Percentiles rank a stretch among this genome's conserved stretches.
Conservation (phyloP, 2,797 vertebrate species). For the Silurus aristotelis region DNA sequence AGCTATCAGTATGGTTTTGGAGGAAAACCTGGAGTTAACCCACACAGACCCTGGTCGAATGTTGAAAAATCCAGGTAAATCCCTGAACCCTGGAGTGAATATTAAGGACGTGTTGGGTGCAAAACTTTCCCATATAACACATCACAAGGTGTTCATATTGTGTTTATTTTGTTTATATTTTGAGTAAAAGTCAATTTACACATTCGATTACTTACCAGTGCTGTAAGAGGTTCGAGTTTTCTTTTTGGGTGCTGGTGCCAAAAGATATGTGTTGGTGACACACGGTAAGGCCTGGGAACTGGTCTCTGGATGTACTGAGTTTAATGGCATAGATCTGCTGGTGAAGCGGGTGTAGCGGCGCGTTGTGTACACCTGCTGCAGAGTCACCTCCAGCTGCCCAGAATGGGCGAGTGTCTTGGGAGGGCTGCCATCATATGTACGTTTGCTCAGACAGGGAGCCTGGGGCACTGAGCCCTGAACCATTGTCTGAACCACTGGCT, state of each 20-base stretch:
- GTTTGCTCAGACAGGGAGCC: constrained; percentile 58
- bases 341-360: constrained; percentile 72
- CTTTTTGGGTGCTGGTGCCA: constrained; percentile 78
- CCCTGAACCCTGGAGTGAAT: not conserved
- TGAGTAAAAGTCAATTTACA: not conserved
- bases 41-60: not conserved
- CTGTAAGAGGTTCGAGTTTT: constrained; percentile 90
- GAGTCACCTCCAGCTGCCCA: constrained; percentile 69
- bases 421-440: constrained; percentile 56
- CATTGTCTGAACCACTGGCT: constrained; percentile 37
- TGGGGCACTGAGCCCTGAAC: constrained; percentile 47
- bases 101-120: not conserved
- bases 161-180: not conserved
- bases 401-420: constrained; percentile 31
- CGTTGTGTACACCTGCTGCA: constrained; percentile 71
- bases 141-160: not conserved
- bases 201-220: constrained; percentile 72
- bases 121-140: not conserved
- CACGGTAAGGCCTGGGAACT: constrained; percentile 38
- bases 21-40: not conserved
- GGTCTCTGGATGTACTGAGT: constrained; percentile 41
- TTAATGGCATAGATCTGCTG: constrained; percentile 61
- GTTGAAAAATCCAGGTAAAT: not conserved
- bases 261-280: constrained; percentile 52
- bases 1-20: not conserved